These are phyloP conservation scores for Tetranychus truncatus DNA, from an alignment of 2,888 invertebrate species.

Conservation along the genomic window DNA sequence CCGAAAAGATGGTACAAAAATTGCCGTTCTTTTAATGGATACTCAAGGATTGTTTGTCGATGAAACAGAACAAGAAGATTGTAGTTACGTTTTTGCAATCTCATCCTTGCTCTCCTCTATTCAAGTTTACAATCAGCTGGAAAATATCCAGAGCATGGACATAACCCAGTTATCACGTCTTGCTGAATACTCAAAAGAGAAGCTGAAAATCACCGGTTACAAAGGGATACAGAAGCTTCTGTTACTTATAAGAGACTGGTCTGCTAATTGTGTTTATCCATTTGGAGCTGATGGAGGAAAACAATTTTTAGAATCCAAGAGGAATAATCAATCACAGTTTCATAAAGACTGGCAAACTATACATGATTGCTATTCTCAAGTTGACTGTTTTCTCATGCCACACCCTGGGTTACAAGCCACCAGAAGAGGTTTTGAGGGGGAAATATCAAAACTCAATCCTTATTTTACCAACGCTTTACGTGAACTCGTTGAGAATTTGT, in stretches of 20 bases:
- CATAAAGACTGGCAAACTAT: constrained; percentile 86
- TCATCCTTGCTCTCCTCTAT: constrained; percentile 96
- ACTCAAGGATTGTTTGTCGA: constrained; percentile 95
- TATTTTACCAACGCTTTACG: constrained; percentile 77
- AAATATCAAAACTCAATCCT: constrained; percentile 72
- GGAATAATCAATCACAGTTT: constrained; percentile 74
- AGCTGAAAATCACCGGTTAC: constrained; percentile 61
- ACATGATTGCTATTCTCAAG: constrained; percentile 82
- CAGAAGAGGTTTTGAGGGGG: constrained; percentile 85
- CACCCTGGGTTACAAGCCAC: constrained; percentile 97
- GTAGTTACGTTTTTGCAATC: constrained; percentile 91
- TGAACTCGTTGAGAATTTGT: constrained; percentile 66
- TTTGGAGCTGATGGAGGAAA: constrained; percentile 81
- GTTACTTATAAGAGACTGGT: constrained; percentile 87
- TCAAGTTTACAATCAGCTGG: constrained; percentile 61
- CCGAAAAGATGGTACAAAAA: constrained; percentile 34
- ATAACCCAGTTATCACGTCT: constrained; percentile 76
- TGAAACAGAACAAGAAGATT: constrained; percentile 88
- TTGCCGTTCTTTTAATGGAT: constrained; percentile 75
- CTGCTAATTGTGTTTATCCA: constrained; percentile 65
- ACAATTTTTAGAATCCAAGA: constrained; percentile 61
- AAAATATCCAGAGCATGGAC: constrained; percentile 95
- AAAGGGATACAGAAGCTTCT: constrained; percentile 68
- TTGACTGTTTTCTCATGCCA: constrained; percentile 91
- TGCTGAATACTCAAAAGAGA: constrained; percentile 92